Conservation (phyloP, 2,113 vertebrate genomes). For the Gallinago media region DNA sequence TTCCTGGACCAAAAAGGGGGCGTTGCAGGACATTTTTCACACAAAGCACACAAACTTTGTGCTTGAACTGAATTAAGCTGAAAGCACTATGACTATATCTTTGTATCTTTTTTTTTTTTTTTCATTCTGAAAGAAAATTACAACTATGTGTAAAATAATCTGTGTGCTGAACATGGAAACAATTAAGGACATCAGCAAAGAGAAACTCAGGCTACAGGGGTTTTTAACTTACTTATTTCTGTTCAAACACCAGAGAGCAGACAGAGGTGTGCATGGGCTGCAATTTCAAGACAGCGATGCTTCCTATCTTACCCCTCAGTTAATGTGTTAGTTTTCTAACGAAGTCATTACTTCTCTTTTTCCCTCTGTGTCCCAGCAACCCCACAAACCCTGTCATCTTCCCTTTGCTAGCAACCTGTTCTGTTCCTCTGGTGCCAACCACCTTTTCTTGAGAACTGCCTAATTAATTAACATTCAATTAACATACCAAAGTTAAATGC, state of each 20-base stretch:
- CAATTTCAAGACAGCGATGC: background rate
- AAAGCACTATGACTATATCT: background rate
- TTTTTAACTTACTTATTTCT: background rate
- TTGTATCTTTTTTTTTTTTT: background rate
- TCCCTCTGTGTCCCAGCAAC: background rate
- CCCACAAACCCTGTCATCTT: background rate
- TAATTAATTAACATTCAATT: slow-evolving; percentile 51
- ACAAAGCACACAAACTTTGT: background rate
- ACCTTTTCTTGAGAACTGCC: slow-evolving; percentile 30
- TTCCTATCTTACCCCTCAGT: background rate
- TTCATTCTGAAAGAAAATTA: background rate
- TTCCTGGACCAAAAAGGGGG: background rate
- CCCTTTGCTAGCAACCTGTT: background rate
- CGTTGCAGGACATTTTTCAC: background rate
- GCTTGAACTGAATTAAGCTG: background rate
- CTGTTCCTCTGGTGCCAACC: slow-evolving; percentile 9
- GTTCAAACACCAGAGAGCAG: background rate
- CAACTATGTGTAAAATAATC: background rate
- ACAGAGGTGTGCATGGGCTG: background rate
- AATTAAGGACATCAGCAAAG: background rate
- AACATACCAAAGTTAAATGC: slow-evolving; percentile 12
- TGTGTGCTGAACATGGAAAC: background rate
- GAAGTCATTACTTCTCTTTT: background rate
- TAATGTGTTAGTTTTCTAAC: background rate
- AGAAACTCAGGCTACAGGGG: background rate